A percentile compares a stretch with the other conserved stretches of the same genome.
phyloP scores from a whole-genome alignment of 2,888 invertebrate species.

The Pachycephus smyrnensis region DNA sequence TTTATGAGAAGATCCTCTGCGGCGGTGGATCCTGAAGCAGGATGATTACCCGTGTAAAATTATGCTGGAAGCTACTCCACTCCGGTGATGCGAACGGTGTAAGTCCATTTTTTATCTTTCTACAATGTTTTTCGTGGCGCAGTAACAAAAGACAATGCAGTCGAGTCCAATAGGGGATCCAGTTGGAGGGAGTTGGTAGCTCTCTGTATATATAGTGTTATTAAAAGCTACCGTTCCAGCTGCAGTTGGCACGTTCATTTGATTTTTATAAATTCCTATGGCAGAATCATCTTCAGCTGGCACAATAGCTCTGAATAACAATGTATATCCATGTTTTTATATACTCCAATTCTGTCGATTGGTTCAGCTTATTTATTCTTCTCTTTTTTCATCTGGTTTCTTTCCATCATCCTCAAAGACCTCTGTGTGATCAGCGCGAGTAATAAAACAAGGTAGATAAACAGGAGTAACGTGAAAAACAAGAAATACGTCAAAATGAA shows the following conservation, averaged over 20 bases:
- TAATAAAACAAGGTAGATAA: neutral
- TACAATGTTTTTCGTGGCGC: neutral
- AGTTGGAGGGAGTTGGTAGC: neutral
- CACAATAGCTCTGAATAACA: too few relatives aligned
- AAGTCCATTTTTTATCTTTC: conserved; percentile 35
- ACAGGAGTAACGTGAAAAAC: neutral
- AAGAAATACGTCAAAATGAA: neutral
- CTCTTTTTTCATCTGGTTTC: neutral
- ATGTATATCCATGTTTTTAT: neutral
- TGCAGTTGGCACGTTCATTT: too few relatives aligned
- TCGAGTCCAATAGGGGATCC: neutral
- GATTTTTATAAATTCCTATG: too few relatives aligned
- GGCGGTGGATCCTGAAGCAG: neutral
- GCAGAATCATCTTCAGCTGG: too few relatives aligned
- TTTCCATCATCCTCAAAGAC: neutral
- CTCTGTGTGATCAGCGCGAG: neutral
- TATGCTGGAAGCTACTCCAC: conserved; percentile 57
- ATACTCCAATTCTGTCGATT: neutral
- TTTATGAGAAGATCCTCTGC: neutral
- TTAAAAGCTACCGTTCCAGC: too few relatives aligned
- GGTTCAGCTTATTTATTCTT: neutral
- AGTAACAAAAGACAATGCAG: neutral
- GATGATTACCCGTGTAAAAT: conserved; percentile 52
- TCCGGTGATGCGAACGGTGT: conserved; percentile 54
- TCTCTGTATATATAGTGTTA: neutral